Base-by-base conservation (phyloP, 2,797 vertebrate genomes). In the Dendrocincla tyrannina region DNA sequence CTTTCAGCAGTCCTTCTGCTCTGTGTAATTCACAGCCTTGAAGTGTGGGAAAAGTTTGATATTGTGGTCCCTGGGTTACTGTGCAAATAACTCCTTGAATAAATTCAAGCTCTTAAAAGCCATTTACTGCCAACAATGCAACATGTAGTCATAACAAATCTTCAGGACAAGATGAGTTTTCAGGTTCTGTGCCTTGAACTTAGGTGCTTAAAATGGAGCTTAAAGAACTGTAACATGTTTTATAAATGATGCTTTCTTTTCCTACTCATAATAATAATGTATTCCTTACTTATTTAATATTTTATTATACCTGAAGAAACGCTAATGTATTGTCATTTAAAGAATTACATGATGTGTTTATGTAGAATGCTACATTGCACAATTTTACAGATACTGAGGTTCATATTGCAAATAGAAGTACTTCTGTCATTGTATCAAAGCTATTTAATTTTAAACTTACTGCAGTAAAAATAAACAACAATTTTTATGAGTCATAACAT, bases 71-170 rank as follows among this genome's bases (percentile, higher is more conserved):
- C 30, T 17, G 49, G 13, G 7, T 67, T 81, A 52, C 44, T 44
- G 49, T 75, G 58, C 56, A 70, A 25, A 17, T n/a, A 81, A 83
- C 19, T 83, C 13, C n/a, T 44, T 59, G 35, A 63, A 86, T 35
- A 92, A 78, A 81, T 46, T 17, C 28, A 78, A 73, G 28, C 33
- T 66, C 62, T 72, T 85, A 9, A 87, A 87, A 58, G 27, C 68
- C 0, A 66, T 73, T 76, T 85, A 16, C 30, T 89, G 78, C 14
- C 50, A 82, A 41, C 37, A 85, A 41, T n/a, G 16, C 28, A 17
- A 22, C 1, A 4, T 0, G 0, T 17, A 46, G 5, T 50, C 30
- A 55, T 42, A 63, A 66, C 0, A 1, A 59, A 53, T 60, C 30
- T 76, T 66, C 46, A 79, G 55, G 37, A 63, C 14, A 20, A 55